Percentiles rank a stretch among this genome's conserved stretches.
phyloP scores from a whole-genome alignment of 2,888 invertebrate species.

The Protophormia terraenovae region DNA sequence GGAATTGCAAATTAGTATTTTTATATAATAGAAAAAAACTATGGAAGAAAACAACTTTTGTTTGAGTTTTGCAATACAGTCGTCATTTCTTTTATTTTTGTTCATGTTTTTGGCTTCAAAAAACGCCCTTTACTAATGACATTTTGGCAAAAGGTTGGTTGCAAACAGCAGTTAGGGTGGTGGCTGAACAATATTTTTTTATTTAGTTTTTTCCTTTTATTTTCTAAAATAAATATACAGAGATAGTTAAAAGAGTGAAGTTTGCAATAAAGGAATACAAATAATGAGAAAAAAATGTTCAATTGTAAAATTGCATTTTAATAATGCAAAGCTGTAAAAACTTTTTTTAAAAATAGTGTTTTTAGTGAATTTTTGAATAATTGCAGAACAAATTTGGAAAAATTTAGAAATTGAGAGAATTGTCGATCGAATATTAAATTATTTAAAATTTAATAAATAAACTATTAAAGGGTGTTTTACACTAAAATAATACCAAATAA shows the following conservation, averaged over 20 bases:
- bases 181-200: constrained; percentile 14
- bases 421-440: no score
- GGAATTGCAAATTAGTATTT: constrained; percentile 63
- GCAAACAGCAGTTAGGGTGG: not conserved
- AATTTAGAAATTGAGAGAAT: not conserved
- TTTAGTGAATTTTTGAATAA: no score
- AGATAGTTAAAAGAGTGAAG: no score
- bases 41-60: constrained; percentile 12
- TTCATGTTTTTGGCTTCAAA: not conserved
- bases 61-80: constrained; percentile 6
- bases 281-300: not conserved
- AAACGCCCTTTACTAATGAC: constrained; percentile 51
- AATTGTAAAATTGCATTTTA: constrained; percentile 21
- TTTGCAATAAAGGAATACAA: not conserved
- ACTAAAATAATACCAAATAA: no score
- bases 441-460: no score
- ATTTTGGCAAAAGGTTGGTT: constrained; percentile 38
- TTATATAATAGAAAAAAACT: not conserved
- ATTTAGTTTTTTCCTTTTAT: not conserved
- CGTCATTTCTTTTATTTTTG: not conserved
- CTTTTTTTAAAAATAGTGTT: not conserved
- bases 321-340: not conserved
- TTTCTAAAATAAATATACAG: not conserved
- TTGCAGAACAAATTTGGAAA: not conserved
- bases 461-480: no score